Evolutionary conservation across 2,113 vertebrate species (phyloP).

Genomic region (Passer domesticus): DNA sequence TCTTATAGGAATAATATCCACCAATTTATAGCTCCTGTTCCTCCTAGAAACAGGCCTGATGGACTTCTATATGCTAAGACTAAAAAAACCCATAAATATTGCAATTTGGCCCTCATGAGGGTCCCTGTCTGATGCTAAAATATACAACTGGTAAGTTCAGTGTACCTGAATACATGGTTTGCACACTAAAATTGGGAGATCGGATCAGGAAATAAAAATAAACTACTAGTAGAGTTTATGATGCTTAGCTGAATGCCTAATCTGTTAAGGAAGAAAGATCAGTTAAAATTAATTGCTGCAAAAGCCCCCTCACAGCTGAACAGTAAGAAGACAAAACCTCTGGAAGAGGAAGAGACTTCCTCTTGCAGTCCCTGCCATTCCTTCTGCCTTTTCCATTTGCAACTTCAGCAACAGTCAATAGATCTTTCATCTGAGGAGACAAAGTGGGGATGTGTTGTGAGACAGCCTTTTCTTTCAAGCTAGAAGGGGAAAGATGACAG

Average conservation of each 20-base stretch:
- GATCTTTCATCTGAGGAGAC: neutral
- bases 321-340: neutral
- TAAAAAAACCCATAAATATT: neutral
- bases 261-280: neutral
- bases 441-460: neutral
- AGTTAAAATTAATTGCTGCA: neutral
- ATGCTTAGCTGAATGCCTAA: neutral
- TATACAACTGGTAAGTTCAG: neutral
- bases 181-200: neutral
- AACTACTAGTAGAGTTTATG: neutral
- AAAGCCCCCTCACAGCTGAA: neutral
- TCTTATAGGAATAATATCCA: neutral
- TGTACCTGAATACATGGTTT: neutral
- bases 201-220: neutral
- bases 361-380: neutral
- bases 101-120: neutral
- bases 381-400: neutral
- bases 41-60: neutral
- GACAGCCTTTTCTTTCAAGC: neutral
- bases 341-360: neutral
- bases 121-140: neutral
- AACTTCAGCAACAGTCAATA: neutral
- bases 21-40: neutral
- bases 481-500: neutral
- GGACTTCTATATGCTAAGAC: neutral